Evolutionary conservation across 1,140 invertebrate genomes (phyloP).

Genomic region (Tetranychus cinnabarinus): DNA sequence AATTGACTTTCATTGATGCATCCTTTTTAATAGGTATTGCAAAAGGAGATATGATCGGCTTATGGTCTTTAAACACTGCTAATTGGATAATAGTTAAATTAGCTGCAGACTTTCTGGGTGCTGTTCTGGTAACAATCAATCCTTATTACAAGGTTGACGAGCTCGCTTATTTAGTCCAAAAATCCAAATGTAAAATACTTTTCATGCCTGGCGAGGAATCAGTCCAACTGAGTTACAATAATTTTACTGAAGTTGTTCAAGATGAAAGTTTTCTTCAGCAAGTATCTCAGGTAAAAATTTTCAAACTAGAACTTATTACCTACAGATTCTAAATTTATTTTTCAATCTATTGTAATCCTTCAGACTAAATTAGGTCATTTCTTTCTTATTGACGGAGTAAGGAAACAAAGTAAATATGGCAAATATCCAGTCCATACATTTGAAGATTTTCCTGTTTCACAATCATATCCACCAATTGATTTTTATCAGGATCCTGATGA

Average conservation of each 20-base stretch:
- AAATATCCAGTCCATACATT: too few relatives aligned
- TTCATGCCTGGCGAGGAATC: conserved; percentile 9
- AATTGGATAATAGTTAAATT: conserved; percentile 6
- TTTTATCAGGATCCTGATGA: too few relatives aligned
- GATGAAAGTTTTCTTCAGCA: not conserved
- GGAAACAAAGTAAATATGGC: too few relatives aligned
- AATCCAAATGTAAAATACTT: conserved; percentile 4
- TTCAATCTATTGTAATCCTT: too few relatives aligned
- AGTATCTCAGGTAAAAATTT: not conserved
- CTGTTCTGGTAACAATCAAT: conserved; percentile 8
- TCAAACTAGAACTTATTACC: too few relatives aligned
- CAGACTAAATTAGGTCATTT: too few relatives aligned
- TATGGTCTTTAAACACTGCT: conserved; percentile 9
- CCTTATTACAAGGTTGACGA: conserved; percentile 8
- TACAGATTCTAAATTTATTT: too few relatives aligned
- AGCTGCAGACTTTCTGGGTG: conserved; percentile 5
- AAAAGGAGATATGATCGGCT: conserved; percentile 8
- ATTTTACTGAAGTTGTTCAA: not conserved
- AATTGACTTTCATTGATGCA: too few relatives aligned
- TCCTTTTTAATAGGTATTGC: not conserved
- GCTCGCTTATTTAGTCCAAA: conserved; percentile 5
- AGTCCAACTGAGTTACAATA: conserved; percentile 2
- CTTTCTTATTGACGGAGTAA: too few relatives aligned
- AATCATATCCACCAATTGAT: too few relatives aligned
- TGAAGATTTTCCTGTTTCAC: too few relatives aligned